These are phyloP conservation scores for Rhyacophila brunnea DNA, from an alignment of 1,140 invertebrate genomes.

Conservation along the genomic window DNA sequence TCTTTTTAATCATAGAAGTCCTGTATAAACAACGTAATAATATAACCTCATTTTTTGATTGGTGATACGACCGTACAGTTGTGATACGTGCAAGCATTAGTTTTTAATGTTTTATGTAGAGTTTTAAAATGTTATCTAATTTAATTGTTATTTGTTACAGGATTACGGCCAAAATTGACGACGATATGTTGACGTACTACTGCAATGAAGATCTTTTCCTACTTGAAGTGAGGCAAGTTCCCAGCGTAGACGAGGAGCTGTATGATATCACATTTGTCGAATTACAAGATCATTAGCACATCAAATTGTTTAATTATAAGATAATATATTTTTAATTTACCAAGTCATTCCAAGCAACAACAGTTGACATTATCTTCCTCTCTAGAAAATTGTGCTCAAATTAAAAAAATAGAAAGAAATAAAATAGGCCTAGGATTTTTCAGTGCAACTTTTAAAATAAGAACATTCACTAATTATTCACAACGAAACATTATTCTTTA, in stretches of 20 bases:
- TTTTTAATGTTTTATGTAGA: too few species aligned
- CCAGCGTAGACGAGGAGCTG: conserved; percentile 59
- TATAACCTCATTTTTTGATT: too few species aligned
- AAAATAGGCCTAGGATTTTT: too few species aligned
- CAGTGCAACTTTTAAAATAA: too few species aligned
- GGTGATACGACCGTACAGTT: too few species aligned
- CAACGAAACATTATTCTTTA: too few species aligned
- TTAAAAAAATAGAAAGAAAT: background rate
- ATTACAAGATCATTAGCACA: conserved; percentile 50
- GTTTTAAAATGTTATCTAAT: too few species aligned
- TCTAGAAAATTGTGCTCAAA: background rate
- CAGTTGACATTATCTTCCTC: background rate
- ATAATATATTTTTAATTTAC: background rate
- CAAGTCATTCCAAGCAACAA: background rate
- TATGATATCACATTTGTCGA: conserved; percentile 71
- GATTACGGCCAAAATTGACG: conserved; percentile 99
- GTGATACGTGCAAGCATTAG: too few species aligned
- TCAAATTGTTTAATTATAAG: background rate
- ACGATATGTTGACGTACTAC: conserved; percentile 97
- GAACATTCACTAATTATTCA: too few species aligned
- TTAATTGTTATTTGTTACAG: conserved; percentile 61
- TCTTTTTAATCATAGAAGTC: too few species aligned
- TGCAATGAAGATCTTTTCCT: conserved; percentile 97
- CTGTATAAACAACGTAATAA: too few species aligned
- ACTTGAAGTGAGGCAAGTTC: conserved; percentile 79